These are phyloP conservation scores for Notiomystis cincta DNA, from an alignment of 2,113 vertebrate genomes.

Conservation along the genomic window DNA sequence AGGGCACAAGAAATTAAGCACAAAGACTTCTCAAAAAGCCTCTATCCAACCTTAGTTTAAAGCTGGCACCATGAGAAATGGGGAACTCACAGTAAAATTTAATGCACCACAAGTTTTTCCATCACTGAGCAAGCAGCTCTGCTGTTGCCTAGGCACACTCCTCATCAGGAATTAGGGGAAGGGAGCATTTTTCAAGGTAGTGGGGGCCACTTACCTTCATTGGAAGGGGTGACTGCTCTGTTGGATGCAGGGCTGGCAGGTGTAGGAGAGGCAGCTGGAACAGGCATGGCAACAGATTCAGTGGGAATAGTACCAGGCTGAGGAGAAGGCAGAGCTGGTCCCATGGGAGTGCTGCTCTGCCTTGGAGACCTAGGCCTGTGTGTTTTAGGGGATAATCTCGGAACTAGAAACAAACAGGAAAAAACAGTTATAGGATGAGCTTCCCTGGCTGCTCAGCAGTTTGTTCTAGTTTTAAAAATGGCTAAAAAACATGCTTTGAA, in stretches of 20 bases:
- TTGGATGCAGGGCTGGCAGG: slow-evolving; percentile 89
- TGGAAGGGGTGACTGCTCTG: slow-evolving; percentile 83
- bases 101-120: background rate
- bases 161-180: background rate
- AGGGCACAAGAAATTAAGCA: background rate
- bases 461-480: background rate
- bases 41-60: background rate
- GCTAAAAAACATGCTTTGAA: slow-evolving; percentile 32
- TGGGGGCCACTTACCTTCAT: slow-evolving; percentile 76
- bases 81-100: background rate
- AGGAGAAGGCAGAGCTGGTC: slow-evolving; percentile 82
- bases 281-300: slow-evolving; percentile 80
- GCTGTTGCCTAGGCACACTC: background rate
- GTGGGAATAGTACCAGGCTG: slow-evolving; percentile 84
- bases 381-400: slow-evolving; percentile 80
- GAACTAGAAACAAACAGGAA: slow-evolving; percentile 72
- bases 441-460: background rate
- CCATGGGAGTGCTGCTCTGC: slow-evolving; percentile 82
- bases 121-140: background rate
- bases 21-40: background rate
- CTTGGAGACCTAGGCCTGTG: slow-evolving; percentile 96
- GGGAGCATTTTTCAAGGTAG: background rate
- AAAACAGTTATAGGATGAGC: slow-evolving; percentile 4
- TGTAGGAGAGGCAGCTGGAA: slow-evolving; percentile 85
- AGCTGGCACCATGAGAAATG: background rate